These are phyloP conservation scores for Tetrao urogallus DNA, from an alignment of 2,113 vertebrate species.

Conservation along the genomic window DNA sequence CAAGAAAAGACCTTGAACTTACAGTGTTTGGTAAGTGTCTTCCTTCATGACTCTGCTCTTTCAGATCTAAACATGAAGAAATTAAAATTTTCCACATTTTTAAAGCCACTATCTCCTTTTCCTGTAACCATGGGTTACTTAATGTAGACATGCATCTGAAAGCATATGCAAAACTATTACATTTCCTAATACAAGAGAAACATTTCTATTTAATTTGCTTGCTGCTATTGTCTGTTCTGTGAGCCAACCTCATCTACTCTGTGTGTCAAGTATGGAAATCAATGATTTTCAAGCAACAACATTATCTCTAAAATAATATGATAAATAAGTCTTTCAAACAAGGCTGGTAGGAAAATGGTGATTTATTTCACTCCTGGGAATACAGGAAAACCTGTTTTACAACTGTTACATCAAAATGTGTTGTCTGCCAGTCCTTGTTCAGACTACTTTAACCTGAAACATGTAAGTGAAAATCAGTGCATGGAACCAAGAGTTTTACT, in stretches of 20 bases:
- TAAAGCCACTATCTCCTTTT: not conserved
- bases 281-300: not conserved
- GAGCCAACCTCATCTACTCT: not conserved
- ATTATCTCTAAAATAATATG: not conserved
- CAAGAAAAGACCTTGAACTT: slow-evolving; percentile 93
- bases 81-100: not conserved
- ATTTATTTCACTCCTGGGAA: not conserved
- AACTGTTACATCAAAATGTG: not conserved
- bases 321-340: not conserved
- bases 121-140: not conserved
- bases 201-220: not conserved
- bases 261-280: not conserved
- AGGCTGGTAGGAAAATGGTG: not conserved
- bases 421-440: not conserved
- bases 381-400: not conserved
- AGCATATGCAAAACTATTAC: not conserved
- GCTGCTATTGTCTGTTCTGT: not conserved
- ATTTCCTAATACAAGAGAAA: not conserved
- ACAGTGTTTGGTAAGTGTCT: slow-evolving; percentile 91
- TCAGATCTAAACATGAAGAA: not conserved
- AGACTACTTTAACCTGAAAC: not conserved
- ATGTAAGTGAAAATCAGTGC: not conserved
- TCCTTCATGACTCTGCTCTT: not conserved
- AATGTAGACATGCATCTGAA: not conserved
- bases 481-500: not conserved